A percentile compares a stretch with the other conserved stretches of the same genome.
These are phyloP conservation scores for Mus caroli DNA, from an alignment of 2,797 vertebrate species.

Conservation along the genomic window DNA sequence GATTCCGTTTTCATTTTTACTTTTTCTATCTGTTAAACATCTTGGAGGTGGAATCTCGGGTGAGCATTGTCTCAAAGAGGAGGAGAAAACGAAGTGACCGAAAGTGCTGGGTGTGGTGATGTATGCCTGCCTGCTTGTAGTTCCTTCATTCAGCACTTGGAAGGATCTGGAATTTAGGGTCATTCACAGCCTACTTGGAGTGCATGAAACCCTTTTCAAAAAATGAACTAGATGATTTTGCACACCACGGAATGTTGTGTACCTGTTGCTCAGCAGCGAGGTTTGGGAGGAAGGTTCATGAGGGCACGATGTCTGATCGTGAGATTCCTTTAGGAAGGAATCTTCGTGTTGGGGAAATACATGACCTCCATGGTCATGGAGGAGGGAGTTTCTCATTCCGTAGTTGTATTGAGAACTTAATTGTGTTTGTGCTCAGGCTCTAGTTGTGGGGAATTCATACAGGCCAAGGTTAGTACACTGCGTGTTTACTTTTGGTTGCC, in stretches of 20 bases:
- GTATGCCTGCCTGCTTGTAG: neutral
- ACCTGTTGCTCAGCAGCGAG: neutral
- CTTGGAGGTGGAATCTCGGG: neutral
- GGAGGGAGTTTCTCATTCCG: neutral
- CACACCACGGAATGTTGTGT: neutral
- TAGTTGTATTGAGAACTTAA: neutral
- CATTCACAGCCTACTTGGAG: neutral
- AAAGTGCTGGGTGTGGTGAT: neutral
- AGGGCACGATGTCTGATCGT: neutral
- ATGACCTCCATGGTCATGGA: neutral
- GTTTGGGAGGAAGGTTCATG: neutral
- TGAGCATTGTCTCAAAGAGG: neutral
- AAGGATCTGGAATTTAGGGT: neutral
- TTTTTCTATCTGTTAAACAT: neutral
- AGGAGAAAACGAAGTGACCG: neutral
- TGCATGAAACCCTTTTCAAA: neutral
- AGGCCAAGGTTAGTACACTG: neutral
- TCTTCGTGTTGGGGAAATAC: neutral
- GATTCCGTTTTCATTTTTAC: neutral
- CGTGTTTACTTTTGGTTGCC: neutral
- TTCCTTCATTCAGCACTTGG: neutral
- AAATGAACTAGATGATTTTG: neutral
- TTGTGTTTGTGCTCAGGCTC: neutral
- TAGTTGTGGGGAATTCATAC: neutral
- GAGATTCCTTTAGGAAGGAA: neutral